phyloP scores from a whole-genome alignment of 2,888 invertebrate species.

The Bombyx huttoni region DNA sequence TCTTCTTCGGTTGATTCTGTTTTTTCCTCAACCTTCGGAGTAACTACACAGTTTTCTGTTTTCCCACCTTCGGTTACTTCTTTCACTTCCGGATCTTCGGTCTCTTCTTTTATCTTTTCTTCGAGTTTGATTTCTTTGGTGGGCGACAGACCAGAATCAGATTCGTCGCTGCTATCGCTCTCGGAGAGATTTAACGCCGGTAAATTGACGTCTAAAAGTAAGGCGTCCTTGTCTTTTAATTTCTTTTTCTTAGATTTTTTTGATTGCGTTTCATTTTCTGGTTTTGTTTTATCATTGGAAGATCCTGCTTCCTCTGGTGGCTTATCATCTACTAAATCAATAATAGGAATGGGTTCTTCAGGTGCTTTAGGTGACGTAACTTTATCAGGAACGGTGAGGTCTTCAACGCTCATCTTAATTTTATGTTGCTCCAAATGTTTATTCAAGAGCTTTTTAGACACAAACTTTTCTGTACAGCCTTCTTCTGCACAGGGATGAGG shows the following conservation, averaged over 20 bases:
- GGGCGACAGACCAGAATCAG: constrained; percentile 42
- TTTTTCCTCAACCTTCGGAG: constrained; percentile 28
- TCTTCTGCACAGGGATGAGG: constrained; percentile 82
- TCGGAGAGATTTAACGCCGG: constrained; percentile 88
- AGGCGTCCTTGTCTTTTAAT: constrained; percentile 56
- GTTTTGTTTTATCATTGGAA: constrained; percentile 40
- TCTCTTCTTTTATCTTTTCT: constrained; percentile 20
- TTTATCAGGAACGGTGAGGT: constrained; percentile 22
- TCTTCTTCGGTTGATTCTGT: constrained; percentile 41
- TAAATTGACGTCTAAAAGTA: constrained; percentile 72
- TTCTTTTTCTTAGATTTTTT: constrained; percentile 65
- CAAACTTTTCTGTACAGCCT: constrained; percentile 81
- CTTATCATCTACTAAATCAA: constrained; percentile 51
- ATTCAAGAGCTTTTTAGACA: constrained; percentile 82
- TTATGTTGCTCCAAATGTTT: constrained; percentile 80
- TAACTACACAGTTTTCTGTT: constrained; percentile 9
- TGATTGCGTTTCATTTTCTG: constrained; percentile 32
- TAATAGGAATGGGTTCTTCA: constrained; percentile 41
- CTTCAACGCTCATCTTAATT: constrained; percentile 38
- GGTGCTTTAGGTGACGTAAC: constrained; percentile 31
- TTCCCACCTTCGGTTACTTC: constrained; percentile 6
- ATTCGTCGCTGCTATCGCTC: constrained; percentile 84
- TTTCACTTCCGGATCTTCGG: constrained; percentile 12
- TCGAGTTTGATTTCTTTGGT: constrained; percentile 28
- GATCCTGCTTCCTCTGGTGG: constrained; percentile 38